These are phyloP conservation scores for Osmerus mordax DNA, from an alignment of 2,113 vertebrate species.

Conservation along the genomic window DNA sequence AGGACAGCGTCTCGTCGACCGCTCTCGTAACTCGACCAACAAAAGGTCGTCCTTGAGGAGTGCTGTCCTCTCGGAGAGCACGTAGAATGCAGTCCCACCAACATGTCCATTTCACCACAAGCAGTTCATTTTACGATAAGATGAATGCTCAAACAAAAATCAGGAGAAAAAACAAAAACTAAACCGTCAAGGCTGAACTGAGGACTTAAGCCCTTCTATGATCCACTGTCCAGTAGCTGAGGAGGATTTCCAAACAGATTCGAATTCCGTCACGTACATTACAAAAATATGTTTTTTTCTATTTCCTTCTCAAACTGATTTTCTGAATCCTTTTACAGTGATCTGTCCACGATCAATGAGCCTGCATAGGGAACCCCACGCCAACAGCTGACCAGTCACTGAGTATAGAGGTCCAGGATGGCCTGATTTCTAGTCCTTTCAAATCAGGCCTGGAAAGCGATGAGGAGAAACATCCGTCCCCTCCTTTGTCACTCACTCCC, in stretches of 20 bases:
- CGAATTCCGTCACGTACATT: not conserved
- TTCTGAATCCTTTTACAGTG: no score
- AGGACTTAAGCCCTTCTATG: not conserved
- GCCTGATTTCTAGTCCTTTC: no score
- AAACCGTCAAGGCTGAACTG: not conserved
- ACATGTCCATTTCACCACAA: not conserved
- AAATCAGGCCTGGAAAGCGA: no score
- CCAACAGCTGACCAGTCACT: no score
- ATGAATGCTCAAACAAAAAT: not conserved
- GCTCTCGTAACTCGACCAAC: not conserved
- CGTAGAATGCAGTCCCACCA: not conserved
- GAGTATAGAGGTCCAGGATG: no score
- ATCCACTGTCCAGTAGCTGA: not conserved
- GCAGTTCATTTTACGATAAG: not conserved
- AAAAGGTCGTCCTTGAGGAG: not conserved
- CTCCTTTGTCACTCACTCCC: no score
- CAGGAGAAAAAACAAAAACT: not conserved
- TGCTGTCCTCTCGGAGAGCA: not conserved
- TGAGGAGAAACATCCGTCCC: no score
- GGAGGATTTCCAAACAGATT: not conserved
- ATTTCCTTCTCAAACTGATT: no score
- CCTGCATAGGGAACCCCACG: no score
- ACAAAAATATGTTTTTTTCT: slow-evolving; percentile 3
- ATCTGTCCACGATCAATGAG: no score
- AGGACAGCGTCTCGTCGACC: not conserved